Evolutionary conservation across 2,888 invertebrate genomes (phyloP).

Genomic region (Apodemia mormo): DNA sequence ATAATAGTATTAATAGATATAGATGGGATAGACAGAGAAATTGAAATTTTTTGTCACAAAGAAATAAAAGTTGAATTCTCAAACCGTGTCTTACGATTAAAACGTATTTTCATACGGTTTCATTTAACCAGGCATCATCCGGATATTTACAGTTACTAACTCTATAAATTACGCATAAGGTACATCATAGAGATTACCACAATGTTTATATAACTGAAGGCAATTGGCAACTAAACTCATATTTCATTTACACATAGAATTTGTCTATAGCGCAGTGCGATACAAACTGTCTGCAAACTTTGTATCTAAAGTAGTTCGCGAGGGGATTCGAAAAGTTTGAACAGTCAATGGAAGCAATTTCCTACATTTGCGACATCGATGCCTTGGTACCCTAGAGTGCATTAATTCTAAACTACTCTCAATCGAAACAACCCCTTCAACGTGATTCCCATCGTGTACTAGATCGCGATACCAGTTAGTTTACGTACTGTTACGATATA

Average conservation of each 20-base stretch:
- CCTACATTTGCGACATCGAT: constrained; percentile 59
- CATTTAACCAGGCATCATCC: too few relatives aligned
- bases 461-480: constrained; percentile 16
- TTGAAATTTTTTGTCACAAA: too few relatives aligned
- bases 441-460: constrained; percentile 6
- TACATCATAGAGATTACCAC: background rate
- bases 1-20: too few relatives aligned
- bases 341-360: constrained; percentile 61
- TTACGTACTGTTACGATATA: constrained; percentile 8
- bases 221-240: constrained; percentile 24
- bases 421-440: constrained; percentile 18
- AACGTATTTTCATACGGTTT: too few relatives aligned
- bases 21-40: too few relatives aligned
- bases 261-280: constrained; percentile 42
- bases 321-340: constrained; percentile 56
- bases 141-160: too few relatives aligned
- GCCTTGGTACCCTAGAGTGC: constrained; percentile 37
- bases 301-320: constrained; percentile 47
- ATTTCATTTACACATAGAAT: constrained; percentile 39
- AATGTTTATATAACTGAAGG: background rate
- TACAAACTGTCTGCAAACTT: constrained; percentile 54
- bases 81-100: too few relatives aligned
- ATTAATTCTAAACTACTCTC: constrained; percentile 21
- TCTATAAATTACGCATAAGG: background rate
- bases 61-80: too few relatives aligned